These are phyloP conservation scores for Silurus lanzhouensis DNA, from an alignment of 2,797 vertebrate species.

Conservation along the genomic window DNA sequence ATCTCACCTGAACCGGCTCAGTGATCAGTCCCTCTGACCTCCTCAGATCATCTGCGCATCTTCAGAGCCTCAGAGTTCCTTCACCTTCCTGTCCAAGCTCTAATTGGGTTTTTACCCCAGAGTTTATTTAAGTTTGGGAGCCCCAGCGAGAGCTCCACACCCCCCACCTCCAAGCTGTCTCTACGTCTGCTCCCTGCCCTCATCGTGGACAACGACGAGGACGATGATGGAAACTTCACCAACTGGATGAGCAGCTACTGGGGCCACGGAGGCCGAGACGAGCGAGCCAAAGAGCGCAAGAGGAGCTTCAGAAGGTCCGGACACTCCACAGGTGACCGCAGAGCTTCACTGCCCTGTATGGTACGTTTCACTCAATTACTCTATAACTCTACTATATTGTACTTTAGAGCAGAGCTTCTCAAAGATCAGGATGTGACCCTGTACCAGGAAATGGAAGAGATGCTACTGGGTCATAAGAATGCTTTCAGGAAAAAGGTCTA, in stretches of 20 bases:
- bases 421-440: too few species aligned
- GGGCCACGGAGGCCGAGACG: constrained; percentile 83
- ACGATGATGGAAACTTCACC: constrained; percentile 92
- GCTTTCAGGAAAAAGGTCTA: too few species aligned
- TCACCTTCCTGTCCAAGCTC: background rate
- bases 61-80: background rate
- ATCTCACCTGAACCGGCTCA: constrained; percentile 53
- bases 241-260: constrained; percentile 99
- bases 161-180: constrained; percentile 66
- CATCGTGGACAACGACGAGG: constrained; percentile 87
- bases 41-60: background rate
- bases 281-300: constrained; percentile 74
- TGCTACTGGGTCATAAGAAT: too few species aligned
- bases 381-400: too few species aligned
- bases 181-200: constrained; percentile 73
- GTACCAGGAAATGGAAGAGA: too few species aligned
- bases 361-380: constrained; percentile 69
- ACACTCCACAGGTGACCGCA: constrained; percentile 70
- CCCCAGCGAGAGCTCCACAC: constrained; percentile 51
- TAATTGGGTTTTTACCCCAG: constrained; percentile 10
- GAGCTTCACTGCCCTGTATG: constrained; percentile 85
- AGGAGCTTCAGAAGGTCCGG: constrained; percentile 73
- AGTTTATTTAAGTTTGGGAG: constrained; percentile 34
- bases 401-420: too few species aligned
- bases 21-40: constrained; percentile 55